Base-by-base conservation (phyloP, 2,113 vertebrate species). In the Chloebia gouldiae region DNA sequence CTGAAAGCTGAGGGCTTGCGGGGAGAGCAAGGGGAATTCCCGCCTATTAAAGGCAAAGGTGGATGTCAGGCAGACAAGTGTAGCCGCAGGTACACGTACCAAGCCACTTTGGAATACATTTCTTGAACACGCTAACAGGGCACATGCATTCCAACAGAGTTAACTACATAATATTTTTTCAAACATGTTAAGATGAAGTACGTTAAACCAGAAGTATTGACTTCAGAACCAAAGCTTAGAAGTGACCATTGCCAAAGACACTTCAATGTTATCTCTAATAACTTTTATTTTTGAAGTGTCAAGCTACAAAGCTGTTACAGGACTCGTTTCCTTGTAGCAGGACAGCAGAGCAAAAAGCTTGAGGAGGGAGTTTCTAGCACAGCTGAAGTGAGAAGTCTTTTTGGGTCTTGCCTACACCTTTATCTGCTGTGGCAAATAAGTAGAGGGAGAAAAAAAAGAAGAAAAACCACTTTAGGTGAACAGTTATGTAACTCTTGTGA, bases 51-150 rank as follows among this genome's bases (percentile, higher is more conserved):
- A 40, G 79, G 53, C 37, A 21, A 13, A 42, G 45, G 56, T 6
- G 49, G 18, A 8, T 71, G 13, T 10, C n/a, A 31, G 64, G 0
- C 47, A 47, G 31, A 44, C 11, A 2, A 75, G 33, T 25, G 0
- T 3, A 27, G 24, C 35, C 60, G n/a, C 33, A 5, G 60, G 35
- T 20, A 6, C 33, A 1, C 9, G 0, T 4, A 3, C 8, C 22
- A 2, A 56, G 9, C 35, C 21, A 0, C 25, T 56, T 27, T 0
- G 13, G 6, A 15, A 16, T 8, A 14, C 6, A 3, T 21, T 4
- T 1, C 12, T 10, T 14, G 9, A n/a, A 5, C 2, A 1, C 1
- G 28, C 28, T 22, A 4, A 33, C 8, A 3, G 4, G 5, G 17
- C 37, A 10, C 21, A 0, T 3, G 3, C 9, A 2, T 61, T 35